A percentile compares a stretch with the other conserved stretches of the same genome.
These are phyloP conservation scores for Caracal caracal DNA, from an alignment of 2,113 vertebrate genomes.

Conservation along the genomic window DNA sequence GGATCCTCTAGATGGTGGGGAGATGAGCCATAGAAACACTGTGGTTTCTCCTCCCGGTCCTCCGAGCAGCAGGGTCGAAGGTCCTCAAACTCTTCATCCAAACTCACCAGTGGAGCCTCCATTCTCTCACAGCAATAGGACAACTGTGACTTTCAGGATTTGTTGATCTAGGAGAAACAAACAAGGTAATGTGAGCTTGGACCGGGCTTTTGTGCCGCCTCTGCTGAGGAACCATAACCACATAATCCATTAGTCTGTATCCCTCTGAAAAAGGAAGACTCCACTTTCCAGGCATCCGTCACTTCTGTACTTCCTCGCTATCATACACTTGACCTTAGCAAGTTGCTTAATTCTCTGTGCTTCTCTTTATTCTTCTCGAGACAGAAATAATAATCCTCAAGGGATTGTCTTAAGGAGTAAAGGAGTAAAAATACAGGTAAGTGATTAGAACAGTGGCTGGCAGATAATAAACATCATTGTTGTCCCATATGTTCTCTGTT, in stretches of 20 bases:
- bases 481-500: background rate
- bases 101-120: slow-evolving; percentile 95
- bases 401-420: background rate
- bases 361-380: background rate
- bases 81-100: slow-evolving; percentile 96
- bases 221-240: background rate
- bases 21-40: slow-evolving; percentile 83
- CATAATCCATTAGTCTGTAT: background rate
- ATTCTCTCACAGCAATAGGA: slow-evolving; percentile 80
- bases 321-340: background rate
- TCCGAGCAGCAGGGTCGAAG: slow-evolving; percentile 89
- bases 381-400: background rate
- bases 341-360: background rate
- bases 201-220: background rate
- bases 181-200: background rate
- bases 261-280: background rate
- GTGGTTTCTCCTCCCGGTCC: slow-evolving; percentile 84
- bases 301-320: background rate
- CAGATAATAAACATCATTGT: background rate
- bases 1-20: slow-evolving; percentile 91
- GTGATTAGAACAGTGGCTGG: background rate
- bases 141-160: background rate
- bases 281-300: background rate
- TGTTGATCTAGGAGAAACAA: slow-evolving; percentile 62
- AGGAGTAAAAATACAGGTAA: background rate